These are phyloP conservation scores for Leistus spinibarbis DNA, from an alignment of 2,888 invertebrate species.

Conservation along the genomic window DNA sequence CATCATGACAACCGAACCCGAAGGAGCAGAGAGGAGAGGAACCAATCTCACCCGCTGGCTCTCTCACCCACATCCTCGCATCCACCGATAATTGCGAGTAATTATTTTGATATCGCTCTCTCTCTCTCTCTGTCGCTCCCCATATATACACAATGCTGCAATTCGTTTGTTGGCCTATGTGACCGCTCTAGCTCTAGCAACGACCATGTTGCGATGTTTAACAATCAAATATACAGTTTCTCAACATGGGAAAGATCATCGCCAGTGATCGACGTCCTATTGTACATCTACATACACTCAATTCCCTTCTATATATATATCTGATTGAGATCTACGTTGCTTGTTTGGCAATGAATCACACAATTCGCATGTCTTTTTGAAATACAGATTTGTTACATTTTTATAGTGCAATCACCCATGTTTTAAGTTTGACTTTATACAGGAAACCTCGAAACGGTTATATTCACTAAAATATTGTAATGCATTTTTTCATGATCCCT, in stretches of 20 bases:
- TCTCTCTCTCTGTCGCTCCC: slow-evolving; percentile 8
- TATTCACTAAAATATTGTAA: too few species aligned
- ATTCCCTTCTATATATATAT: background rate
- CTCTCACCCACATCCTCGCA: slow-evolving; percentile 22
- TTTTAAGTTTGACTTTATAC: too few species aligned
- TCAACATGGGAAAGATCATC: background rate
- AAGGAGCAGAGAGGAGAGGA: background rate
- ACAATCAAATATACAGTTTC: slow-evolving; percentile 6
- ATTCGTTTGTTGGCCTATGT: background rate
- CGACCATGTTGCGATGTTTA: background rate
- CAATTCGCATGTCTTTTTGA: background rate
- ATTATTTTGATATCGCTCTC: slow-evolving; percentile 22
- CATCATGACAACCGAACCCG: background rate
- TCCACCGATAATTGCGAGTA: slow-evolving; percentile 33
- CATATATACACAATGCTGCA: background rate
- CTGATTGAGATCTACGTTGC: background rate
- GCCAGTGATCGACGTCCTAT: background rate
- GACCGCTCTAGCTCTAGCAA: background rate
- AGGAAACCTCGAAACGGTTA: too few species aligned
- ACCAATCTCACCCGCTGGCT: background rate
- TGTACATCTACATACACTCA: background rate
- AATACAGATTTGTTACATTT: background rate
- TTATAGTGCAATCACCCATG: background rate
- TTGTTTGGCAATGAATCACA: background rate
- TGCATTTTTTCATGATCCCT: too few species aligned